Evolutionary conservation across 2,113 vertebrate species (phyloP).

Genomic region (Chloebia gouldiae): DNA sequence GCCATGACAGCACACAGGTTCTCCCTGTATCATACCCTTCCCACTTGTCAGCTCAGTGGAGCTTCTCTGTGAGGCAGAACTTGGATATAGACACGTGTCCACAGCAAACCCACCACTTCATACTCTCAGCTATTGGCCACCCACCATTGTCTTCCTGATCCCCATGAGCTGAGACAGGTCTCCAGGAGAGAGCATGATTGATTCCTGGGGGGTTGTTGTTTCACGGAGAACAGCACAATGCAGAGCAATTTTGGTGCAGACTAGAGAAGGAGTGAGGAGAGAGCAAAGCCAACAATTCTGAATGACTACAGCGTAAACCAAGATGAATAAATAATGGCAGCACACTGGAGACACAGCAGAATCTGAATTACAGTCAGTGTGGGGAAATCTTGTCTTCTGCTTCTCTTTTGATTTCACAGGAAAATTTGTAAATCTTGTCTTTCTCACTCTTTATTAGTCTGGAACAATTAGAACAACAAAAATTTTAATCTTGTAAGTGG

Average conservation of each 20-base stretch:
- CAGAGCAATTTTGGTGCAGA: neutral
- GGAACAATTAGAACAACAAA: neutral
- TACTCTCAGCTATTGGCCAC: neutral
- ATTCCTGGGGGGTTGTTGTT: neutral
- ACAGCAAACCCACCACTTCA: neutral
- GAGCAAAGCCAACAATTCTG: neutral
- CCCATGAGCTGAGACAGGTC: neutral
- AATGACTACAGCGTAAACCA: neutral
- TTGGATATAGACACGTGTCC: neutral
- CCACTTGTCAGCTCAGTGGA: neutral
- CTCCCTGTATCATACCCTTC: neutral
- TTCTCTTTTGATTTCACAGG: neutral
- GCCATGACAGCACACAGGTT: neutral
- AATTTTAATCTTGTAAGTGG: neutral
- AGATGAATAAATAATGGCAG: neutral
- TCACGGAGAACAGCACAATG: neutral
- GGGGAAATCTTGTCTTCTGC: neutral
- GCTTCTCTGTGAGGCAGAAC: neutral
- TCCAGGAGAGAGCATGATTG: neutral
- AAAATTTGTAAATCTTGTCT: neutral
- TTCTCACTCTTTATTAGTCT: neutral
- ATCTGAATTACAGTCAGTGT: neutral
- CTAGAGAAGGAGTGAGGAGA: neutral
- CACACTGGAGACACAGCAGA: neutral
- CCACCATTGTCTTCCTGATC: neutral